Conservation (phyloP, 2,797 vertebrate species). For the Florisuga fusca region DNA sequence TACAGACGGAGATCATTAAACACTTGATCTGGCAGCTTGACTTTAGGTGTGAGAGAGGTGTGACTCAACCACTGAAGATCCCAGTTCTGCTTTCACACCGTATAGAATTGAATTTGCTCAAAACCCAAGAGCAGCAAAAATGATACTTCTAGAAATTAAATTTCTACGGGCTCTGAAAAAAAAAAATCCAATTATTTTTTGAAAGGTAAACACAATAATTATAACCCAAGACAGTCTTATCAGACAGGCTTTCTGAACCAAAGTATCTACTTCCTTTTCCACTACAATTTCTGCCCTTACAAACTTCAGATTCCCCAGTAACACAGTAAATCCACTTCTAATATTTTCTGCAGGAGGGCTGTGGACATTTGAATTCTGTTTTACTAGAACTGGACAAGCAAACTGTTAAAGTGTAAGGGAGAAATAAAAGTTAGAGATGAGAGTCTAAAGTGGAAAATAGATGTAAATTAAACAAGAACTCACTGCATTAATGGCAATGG, state of each 20-base stretch:
- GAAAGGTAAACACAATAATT: neutral
- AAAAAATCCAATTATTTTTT: neutral
- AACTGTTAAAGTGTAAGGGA: slow-evolving; percentile 67
- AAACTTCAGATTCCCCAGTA: neutral
- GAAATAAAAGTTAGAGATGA: slow-evolving; percentile 50
- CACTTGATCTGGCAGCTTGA: neutral
- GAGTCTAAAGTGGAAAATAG: slow-evolving; percentile 24
- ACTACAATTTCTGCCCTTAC: neutral
- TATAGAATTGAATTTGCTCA: accelerated
- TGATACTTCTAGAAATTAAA: neutral
- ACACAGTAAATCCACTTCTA: slow-evolving; percentile 60
- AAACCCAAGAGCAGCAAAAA: neutral
- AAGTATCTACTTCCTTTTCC: neutral
- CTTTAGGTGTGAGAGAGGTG: neutral
- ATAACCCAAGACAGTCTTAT: neutral
- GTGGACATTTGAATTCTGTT: slow-evolving; percentile 56
- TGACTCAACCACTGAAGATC: neutral
- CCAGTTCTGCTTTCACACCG: neutral
- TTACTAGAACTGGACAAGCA: slow-evolving; percentile 47
- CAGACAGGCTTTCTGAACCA: neutral
- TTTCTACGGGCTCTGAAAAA: neutral
- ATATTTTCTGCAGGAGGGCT: neutral
- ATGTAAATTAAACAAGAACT: slow-evolving; percentile 39
- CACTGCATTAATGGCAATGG: neutral
- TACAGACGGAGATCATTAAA: neutral